Conservation (phyloP, 2,113 vertebrate species). For the Poecile atricapillus region DNA sequence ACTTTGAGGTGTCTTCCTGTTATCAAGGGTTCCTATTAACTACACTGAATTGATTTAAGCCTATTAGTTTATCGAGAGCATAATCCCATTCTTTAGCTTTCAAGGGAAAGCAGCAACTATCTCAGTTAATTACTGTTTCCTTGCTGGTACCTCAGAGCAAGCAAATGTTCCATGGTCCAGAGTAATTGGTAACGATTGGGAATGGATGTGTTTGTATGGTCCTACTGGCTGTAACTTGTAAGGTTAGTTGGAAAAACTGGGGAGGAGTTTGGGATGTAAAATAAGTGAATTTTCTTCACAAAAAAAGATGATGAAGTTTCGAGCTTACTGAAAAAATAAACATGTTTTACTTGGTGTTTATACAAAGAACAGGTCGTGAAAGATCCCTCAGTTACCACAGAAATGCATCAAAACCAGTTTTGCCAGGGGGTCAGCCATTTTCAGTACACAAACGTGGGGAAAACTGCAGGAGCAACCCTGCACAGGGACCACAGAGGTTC, state of each 20-base stretch:
- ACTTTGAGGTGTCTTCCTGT: constrained; percentile 16
- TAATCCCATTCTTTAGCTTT: constrained; percentile 61
- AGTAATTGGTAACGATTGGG: constrained; percentile 44
- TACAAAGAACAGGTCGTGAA: not conserved
- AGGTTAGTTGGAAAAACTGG: constrained; percentile 48
- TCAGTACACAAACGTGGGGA: not conserved
- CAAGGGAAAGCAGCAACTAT: constrained; percentile 53
- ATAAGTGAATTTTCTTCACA: not conserved
- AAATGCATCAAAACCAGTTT: not conserved
- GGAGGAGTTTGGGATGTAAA: not conserved
- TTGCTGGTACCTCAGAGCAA: constrained; percentile 57
- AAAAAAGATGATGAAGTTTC: not conserved
- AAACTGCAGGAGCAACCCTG: not conserved
- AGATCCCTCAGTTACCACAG: not conserved
- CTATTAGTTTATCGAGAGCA: constrained; percentile 47
- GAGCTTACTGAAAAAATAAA: not conserved
- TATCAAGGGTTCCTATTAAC: constrained; percentile 48
- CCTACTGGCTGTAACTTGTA: constrained; percentile 35
- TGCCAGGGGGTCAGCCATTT: accelerated
- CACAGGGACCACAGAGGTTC: not conserved
- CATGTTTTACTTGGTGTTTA: not conserved
- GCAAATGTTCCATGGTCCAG: constrained; percentile 41
- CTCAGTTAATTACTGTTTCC: constrained; percentile 70
- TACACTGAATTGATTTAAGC: constrained; percentile 50
- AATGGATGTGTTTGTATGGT: not conserved